Percentiles rank a stretch among this genome's conserved stretches.
Conservation (phyloP, 2,888 invertebrate species). For the Nowickia ferox region DNA sequence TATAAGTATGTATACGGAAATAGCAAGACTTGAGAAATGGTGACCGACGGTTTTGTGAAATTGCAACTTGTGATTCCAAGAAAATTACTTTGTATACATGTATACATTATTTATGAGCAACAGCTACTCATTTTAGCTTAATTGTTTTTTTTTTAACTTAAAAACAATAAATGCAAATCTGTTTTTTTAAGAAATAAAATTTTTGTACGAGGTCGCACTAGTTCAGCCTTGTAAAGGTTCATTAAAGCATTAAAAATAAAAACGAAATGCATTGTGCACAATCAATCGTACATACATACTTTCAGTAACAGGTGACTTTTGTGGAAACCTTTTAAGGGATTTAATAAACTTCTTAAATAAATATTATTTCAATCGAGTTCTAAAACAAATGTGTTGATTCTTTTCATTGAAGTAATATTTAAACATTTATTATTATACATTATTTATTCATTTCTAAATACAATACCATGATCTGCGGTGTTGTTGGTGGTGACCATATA, state of each 20-base stretch:
- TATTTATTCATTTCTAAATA: conserved; percentile 17
- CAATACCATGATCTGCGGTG: conserved; percentile 69
- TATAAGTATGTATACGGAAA: too few species aligned
- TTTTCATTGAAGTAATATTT: background rate
- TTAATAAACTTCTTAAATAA: background rate
- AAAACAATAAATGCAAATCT: background rate
- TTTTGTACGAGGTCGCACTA: background rate
- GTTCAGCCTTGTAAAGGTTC: background rate
- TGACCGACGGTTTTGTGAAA: too few species aligned
- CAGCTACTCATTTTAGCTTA: background rate
- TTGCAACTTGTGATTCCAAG: too few species aligned
- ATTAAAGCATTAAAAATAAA: background rate
- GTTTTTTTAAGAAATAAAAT: background rate
- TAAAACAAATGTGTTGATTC: background rate
- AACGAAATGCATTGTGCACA: background rate
- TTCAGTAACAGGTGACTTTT: background rate
- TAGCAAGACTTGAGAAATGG: too few species aligned
- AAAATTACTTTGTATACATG: background rate
- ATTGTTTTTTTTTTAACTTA: background rate
- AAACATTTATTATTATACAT: too few species aligned
- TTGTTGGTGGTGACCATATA: conserved; percentile 52
- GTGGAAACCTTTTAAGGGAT: background rate
- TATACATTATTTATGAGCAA: background rate
- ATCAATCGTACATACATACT: too few species aligned
- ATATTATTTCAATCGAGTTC: conserved; percentile 15